A percentile compares a stretch with the other conserved stretches of the same genome.
These are phyloP conservation scores for Drosophila peninsularis DNA, from an alignment of 2,888 invertebrate genomes.

Conservation along the genomic window DNA sequence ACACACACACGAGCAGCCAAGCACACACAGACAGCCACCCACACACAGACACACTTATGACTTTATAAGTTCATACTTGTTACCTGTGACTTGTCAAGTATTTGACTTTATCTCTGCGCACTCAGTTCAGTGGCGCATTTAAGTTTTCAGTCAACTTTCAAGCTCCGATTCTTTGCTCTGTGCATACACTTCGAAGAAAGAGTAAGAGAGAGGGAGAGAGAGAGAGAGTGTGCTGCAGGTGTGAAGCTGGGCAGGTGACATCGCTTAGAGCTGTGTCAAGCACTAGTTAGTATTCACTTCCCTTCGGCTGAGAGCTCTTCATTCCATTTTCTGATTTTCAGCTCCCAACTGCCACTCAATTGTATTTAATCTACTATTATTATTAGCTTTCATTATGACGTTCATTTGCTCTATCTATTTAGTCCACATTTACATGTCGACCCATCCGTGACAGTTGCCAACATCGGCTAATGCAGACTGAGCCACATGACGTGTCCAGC, in stretches of 20 bases:
- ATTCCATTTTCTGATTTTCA: slow-evolving; percentile 3
- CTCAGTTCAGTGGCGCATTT: slow-evolving; percentile 58
- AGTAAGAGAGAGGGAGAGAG: background rate
- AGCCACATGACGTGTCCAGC: background rate
- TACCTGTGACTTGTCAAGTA: slow-evolving; percentile 80
- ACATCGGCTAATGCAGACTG: slow-evolving; percentile 1
- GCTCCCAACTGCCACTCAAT: background rate
- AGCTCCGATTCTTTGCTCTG: slow-evolving; percentile 37
- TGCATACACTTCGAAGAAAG: background rate
- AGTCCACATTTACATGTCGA: slow-evolving; percentile 4
- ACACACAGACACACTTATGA: slow-evolving; percentile 49
- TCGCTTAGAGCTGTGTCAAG: slow-evolving; percentile 28
- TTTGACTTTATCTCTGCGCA: slow-evolving; percentile 75
- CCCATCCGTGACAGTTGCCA: background rate
- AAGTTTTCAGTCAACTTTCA: slow-evolving; percentile 68
- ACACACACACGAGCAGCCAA: slow-evolving; percentile 17
- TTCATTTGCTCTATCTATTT: background rate
- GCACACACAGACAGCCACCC: slow-evolving; percentile 6
- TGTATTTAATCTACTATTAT: background rate
- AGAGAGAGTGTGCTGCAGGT: background rate
- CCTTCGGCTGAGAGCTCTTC: background rate
- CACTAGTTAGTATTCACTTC: slow-evolving; percentile 20
- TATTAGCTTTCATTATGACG: background rate
- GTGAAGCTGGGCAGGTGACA: slow-evolving; percentile 14
- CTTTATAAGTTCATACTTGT: slow-evolving; percentile 78